These are phyloP conservation scores for Antennarius striatus DNA, from an alignment of 2,113 vertebrate genomes.

Conservation along the genomic window DNA sequence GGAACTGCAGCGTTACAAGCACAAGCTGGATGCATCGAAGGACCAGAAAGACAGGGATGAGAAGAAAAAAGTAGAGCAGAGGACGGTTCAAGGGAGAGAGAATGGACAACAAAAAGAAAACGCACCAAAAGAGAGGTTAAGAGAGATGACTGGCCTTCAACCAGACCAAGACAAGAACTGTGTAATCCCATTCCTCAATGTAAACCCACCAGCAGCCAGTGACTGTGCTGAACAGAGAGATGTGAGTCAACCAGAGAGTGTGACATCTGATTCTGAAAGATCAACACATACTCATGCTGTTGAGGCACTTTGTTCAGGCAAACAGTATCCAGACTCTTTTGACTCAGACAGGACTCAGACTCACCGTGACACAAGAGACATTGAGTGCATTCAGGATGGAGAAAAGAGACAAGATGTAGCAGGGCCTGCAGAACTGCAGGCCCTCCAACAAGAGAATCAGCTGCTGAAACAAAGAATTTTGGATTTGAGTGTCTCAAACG, in stretches of 20 bases:
- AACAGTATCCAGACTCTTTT: conserved; percentile 1
- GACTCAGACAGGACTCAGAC: not conserved
- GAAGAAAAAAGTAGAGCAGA: not conserved
- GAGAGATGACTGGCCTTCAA: not conserved
- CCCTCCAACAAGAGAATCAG: conserved; percentile 56
- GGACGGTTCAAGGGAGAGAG: not conserved
- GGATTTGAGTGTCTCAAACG: not conserved
- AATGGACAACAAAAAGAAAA: not conserved
- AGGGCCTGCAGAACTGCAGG: conserved; percentile 51
- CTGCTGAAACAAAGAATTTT: conserved; percentile 54
- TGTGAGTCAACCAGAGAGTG: not conserved
- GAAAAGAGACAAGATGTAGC: conserved; percentile 2
- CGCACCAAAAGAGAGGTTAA: not conserved
- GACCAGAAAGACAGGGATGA: conserved; percentile 6
- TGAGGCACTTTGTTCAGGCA: not conserved
- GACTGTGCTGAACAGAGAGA: conserved; percentile 8
- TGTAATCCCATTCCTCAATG: not conserved
- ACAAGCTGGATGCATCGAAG: conserved; percentile 55
- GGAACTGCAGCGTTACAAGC: conserved; percentile 64
- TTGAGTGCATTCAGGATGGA: conserved; percentile 2
- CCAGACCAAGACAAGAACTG: conserved; percentile 1
- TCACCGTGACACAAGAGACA: not conserved
- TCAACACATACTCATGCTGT: not conserved
- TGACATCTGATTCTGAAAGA: not conserved
- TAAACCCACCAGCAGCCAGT: not conserved